These are phyloP conservation scores for Monarcha castaneiventris DNA, from an alignment of 2,113 vertebrate genomes.

Conservation along the genomic window DNA sequence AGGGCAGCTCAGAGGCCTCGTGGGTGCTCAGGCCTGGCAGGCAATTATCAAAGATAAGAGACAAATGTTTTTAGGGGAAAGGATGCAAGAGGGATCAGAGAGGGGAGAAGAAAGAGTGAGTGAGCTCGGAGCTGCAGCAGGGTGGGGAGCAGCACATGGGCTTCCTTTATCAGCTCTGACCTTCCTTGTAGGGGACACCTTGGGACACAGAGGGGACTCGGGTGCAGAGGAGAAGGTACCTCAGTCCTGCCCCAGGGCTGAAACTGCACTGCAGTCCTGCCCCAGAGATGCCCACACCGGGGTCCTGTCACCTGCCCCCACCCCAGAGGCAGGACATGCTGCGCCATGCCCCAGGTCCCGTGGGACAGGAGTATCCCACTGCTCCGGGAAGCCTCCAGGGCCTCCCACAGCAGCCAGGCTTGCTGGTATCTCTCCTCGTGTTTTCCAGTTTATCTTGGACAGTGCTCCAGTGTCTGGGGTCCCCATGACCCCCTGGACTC, in stretches of 20 bases:
- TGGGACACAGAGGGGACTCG: fast-evolving
- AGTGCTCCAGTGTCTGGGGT: background rate
- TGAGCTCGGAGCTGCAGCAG: fast-evolving
- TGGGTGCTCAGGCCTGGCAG: background rate
- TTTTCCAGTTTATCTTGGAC: background rate
- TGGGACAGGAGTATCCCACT: background rate
- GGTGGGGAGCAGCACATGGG: background rate
- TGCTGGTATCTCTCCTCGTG: fast-evolving
- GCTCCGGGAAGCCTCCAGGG: background rate
- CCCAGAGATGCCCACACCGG: fast-evolving
- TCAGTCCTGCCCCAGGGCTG: background rate
- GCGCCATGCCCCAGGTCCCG: fast-evolving
- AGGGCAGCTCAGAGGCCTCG: background rate
- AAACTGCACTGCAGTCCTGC: background rate
- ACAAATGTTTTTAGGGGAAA: background rate
- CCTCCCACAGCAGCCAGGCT: background rate
- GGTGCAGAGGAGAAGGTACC: background rate
- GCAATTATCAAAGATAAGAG: background rate
- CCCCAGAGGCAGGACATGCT: background rate
- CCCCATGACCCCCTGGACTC: background rate
- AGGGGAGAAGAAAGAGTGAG: background rate
- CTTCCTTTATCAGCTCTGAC: background rate
- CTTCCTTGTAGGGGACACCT: background rate
- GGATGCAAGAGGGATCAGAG: background rate
- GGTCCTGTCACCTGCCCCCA: background rate